phyloP scores from a whole-genome alignment of 2,888 invertebrate species.

The Fragum fragum region DNA sequence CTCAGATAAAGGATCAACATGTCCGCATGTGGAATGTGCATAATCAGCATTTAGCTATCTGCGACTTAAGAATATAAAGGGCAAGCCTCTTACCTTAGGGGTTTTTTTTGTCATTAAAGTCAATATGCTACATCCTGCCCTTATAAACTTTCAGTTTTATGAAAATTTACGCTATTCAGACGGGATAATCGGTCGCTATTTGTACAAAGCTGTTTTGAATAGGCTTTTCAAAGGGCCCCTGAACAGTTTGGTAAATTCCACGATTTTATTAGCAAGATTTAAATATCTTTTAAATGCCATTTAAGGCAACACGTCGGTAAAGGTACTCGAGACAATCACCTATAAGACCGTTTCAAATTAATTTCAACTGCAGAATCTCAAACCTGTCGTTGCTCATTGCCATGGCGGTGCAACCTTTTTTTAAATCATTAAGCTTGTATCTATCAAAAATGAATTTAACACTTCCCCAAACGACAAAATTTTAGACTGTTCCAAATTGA shows the following conservation, averaged over 20 bases:
- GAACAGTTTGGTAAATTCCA: slow-evolving; percentile 39
- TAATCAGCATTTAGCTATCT: slow-evolving; percentile 27
- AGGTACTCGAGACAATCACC: background rate
- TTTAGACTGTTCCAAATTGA: too few relatives aligned
- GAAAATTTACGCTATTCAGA: slow-evolving; percentile 56
- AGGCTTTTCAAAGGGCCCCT: slow-evolving; percentile 26
- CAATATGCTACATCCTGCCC: slow-evolving; percentile 69
- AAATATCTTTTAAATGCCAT: slow-evolving; percentile 2
- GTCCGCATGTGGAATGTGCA: slow-evolving; percentile 17
- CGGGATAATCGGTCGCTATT: slow-evolving; percentile 49
- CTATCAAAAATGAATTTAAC: too few relatives aligned
- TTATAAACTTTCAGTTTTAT: slow-evolving; percentile 67
- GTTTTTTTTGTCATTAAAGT: slow-evolving; percentile 60
- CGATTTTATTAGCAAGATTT: slow-evolving; percentile 37
- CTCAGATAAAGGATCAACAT: background rate
- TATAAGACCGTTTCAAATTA: background rate
- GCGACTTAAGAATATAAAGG: slow-evolving; percentile 9
- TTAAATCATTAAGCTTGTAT: too few relatives aligned
- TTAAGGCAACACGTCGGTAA: background rate
- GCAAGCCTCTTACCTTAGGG: background rate
- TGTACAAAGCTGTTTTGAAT: slow-evolving; percentile 35
- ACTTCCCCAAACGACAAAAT: too few relatives aligned
- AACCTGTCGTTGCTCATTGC: too few relatives aligned
- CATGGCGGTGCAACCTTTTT: too few relatives aligned
- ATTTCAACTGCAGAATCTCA: background rate